Evolutionary conservation across 2,797 vertebrate species (phyloP).

Genomic region (Trematomus bernacchii): DNA sequence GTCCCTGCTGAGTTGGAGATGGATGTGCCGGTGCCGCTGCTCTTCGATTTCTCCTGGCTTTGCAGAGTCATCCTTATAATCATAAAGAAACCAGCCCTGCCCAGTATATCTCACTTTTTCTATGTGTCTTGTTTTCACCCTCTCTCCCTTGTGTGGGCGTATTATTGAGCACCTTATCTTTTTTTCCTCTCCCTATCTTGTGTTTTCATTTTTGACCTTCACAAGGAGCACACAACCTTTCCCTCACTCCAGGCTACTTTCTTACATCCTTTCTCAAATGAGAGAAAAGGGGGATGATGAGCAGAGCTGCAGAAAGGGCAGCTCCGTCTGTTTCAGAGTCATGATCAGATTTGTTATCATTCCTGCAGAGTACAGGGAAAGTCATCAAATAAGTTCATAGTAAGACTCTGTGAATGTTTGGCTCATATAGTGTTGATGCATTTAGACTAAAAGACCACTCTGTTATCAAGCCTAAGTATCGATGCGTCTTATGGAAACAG

Average conservation of each 20-base stretch:
- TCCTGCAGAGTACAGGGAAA: constrained; percentile 38
- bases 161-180: constrained; percentile 37
- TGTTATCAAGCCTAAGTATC: constrained; percentile 43
- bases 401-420: constrained; percentile 12
- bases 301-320: constrained; percentile 59
- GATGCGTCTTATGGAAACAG: constrained; percentile 54
- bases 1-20: constrained; percentile 73
- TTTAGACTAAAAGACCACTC: constrained; percentile 30
- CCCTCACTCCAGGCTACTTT: constrained; percentile 41
- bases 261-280: constrained; percentile 56
- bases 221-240: constrained; percentile 47
- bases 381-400: constrained; percentile 42
- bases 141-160: constrained; percentile 11
- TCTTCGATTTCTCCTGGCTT: constrained; percentile 67
- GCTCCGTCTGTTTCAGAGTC: constrained; percentile 54
- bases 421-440: constrained; percentile 26
- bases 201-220: constrained; percentile 76
- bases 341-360: constrained; percentile 49
- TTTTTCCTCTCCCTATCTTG: constrained; percentile 6
- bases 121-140: constrained; percentile 13
- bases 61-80: constrained; percentile 79
- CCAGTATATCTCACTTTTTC: constrained; percentile 42
- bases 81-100: constrained; percentile 50
- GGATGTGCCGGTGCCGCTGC: constrained; percentile 60
- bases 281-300: constrained; percentile 47